Evolutionary conservation across 2,113 vertebrate species (phyloP).

Genomic region (Artemisiospiza belli): DNA sequence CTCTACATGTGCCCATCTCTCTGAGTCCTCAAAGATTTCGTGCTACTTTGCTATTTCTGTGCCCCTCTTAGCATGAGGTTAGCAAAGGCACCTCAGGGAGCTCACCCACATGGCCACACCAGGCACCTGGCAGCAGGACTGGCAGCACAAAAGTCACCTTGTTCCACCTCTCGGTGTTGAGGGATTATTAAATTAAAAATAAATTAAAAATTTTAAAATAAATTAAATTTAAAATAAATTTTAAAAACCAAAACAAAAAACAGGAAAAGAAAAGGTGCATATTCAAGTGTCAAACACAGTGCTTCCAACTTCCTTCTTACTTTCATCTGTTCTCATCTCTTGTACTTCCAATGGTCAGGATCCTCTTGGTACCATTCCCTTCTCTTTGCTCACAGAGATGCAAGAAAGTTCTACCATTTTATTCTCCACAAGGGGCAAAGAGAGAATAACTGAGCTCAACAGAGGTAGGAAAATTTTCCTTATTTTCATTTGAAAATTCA

Average conservation of each 20-base stretch:
- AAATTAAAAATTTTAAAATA: background rate
- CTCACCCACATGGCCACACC: fast-evolving
- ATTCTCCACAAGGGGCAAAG: background rate
- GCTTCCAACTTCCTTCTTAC: background rate
- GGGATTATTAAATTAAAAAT: no score
- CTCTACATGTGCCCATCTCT: background rate
- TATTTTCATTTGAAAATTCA: background rate
- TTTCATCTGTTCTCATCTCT: background rate
- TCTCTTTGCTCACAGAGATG: background rate
- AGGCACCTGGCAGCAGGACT: background rate
- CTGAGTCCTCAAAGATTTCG: background rate
- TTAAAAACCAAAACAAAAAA: background rate
- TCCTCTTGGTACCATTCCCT: background rate
- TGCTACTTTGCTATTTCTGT: background rate
- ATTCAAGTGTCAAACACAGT: background rate
- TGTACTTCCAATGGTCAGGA: background rate
- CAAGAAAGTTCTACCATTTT: background rate
- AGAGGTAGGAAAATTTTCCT: background rate
- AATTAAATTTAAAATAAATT: no score
- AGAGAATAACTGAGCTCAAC: background rate
- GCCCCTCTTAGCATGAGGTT: fast-evolving
- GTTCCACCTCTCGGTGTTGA: background rate
- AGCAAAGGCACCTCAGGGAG: background rate
- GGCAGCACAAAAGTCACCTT: background rate
- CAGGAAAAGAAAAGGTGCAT: background rate